phyloP scores from a whole-genome alignment of 23 tunicate genomes.

The Clavelina lepadiformis region DNA sequence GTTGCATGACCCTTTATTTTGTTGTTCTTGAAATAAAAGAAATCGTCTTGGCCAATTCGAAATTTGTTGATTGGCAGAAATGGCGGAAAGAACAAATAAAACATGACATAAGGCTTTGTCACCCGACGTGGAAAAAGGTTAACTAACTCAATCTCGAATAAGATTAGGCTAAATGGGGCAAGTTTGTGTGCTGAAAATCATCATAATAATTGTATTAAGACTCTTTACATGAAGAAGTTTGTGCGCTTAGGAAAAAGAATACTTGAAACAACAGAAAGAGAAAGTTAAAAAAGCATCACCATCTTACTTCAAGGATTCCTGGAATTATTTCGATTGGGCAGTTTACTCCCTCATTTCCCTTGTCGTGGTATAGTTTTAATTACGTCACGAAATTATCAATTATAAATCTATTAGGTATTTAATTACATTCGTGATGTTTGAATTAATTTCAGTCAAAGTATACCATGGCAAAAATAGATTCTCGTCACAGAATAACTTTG shows the following conservation, averaged over 20 bases:
- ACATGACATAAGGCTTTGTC: constrained; percentile 37
- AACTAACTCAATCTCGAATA: no score
- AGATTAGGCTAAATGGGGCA: no score
- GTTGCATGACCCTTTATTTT: constrained; percentile 19
- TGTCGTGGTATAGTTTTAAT: constrained; percentile 33
- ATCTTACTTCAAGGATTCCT: constrained; percentile 49
- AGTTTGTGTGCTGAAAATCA: no score
- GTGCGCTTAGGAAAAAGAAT: constrained; percentile 52
- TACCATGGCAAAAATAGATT: no score
- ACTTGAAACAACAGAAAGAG: constrained; percentile 28
- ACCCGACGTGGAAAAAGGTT: constrained; percentile 76
- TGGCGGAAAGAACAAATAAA: constrained; percentile 50
- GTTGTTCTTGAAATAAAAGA: constrained; percentile 45
- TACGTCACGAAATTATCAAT: no score
- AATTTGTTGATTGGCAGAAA: constrained; percentile 37
- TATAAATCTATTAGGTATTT: no score
- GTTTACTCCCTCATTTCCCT: constrained; percentile 40
- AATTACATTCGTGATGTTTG: no score
- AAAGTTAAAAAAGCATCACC: constrained; percentile 32
- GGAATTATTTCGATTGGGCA: constrained; percentile 76
- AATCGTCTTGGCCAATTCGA: constrained; percentile 17
- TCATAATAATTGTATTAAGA: no score
- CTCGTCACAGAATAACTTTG: no score
- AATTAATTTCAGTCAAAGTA: no score
- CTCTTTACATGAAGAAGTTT: no score